Percentiles rank a stretch among this genome's conserved stretches.
Conservation (phyloP, 2,797 vertebrate genomes). For the Thripadectes ignobilis region DNA sequence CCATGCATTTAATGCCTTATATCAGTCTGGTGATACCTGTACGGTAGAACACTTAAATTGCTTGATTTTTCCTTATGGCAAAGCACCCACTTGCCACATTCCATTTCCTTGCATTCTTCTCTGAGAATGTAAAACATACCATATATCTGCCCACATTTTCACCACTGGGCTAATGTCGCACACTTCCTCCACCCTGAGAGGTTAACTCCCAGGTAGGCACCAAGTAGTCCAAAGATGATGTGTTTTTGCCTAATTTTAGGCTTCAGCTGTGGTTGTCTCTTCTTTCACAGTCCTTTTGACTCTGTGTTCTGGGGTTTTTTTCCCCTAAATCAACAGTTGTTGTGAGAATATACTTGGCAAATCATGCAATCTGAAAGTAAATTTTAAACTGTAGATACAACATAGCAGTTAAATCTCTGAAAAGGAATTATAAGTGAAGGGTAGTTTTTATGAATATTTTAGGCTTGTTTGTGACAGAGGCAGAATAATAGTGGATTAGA, state of each 20-base stretch:
- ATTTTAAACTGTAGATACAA: not conserved
- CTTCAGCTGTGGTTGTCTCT: not conserved
- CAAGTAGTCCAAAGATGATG: not conserved
- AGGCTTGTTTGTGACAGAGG: not conserved
- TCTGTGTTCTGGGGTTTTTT: not conserved
- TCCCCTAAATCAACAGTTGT: not conserved
- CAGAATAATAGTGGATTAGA: not conserved
- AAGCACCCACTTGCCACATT: not conserved
- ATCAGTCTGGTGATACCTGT: not conserved
- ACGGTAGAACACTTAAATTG: not conserved
- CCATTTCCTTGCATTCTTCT: not conserved
- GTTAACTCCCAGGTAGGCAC: not conserved
- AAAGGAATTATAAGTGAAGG: not conserved
- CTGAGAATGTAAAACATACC: not conserved
- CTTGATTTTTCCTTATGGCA: not conserved
- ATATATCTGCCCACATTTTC: not conserved
- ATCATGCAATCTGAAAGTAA: not conserved
- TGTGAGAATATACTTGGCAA: not conserved
- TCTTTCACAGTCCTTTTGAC: not conserved
- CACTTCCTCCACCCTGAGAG: fast-evolving
- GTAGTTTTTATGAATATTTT: not conserved
- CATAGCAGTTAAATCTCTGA: not conserved
- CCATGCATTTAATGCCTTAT: not conserved
- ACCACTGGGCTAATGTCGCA: not conserved
- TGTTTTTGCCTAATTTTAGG: not conserved